Conservation (phyloP, 2,113 vertebrate genomes). For the Fregetta grallaria region DNA sequence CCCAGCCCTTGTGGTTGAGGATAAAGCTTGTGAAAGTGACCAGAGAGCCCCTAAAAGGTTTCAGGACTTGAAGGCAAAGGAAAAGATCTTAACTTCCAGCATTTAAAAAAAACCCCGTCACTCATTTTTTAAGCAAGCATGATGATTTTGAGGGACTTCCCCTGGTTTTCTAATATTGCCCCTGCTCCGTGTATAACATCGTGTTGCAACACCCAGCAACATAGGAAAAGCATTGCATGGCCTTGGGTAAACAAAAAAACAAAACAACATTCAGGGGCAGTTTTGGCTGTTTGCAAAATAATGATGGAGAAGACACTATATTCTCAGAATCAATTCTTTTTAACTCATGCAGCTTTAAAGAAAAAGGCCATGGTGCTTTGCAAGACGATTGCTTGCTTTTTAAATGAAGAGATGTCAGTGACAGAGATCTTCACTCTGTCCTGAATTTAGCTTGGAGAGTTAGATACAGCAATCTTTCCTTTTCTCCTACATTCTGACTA, state of each 20-base stretch:
- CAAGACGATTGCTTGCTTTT: background rate
- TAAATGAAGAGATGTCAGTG: background rate
- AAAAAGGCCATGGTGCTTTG: background rate
- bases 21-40: background rate
- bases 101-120: rapidly evolving
- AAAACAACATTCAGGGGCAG: background rate
- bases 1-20: background rate
- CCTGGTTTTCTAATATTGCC: background rate
- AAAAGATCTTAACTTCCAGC: background rate
- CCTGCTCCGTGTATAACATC: background rate
- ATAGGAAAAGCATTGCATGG: slow-evolving; percentile 45
- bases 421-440: background rate
- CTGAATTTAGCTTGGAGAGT: background rate
- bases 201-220: background rate
- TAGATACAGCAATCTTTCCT: background rate
- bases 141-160: background rate
- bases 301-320: background rate
- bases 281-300: background rate
- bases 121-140: background rate
- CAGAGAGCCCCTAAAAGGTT: background rate
- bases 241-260: slow-evolving; percentile 71
- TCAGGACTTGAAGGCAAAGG: background rate
- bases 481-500: background rate
- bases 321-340: background rate
- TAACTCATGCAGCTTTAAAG: background rate